Base-by-base conservation (phyloP, 2,888 invertebrate genomes). In the Carcina quercana region DNA sequence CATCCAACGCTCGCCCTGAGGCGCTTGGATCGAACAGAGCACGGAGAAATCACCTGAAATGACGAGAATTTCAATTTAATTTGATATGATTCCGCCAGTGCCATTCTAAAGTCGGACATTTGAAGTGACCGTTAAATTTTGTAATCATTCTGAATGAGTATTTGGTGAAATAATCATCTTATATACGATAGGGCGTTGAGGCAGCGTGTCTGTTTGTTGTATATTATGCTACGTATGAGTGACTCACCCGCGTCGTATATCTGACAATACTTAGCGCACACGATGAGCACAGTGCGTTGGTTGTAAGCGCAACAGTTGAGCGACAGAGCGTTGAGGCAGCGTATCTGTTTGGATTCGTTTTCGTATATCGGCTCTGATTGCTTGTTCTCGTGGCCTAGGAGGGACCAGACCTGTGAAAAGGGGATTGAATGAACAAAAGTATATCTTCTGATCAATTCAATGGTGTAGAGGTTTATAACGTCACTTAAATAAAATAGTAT, bases 231-330 rank as follows among this genome's bases (percentile, higher is more conserved):
- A n/a, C n/a, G n/a, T n/a, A n/a, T 17, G 17, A 17, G 17, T 10
- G 11, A 46, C 59, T 58, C 48, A 94, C 94, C 91, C 20, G 91
- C 91, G 55, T 91, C 91, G 47, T 91, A 91, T 42, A 93, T 92
- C 88, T 98, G 98, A 91, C 98, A 99, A 70, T 95, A 96, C 64
- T 96, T 96, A 1, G 96, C 94, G 64, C 97, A 97, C 1, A 99
- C 97, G 29, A 99, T 95, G 7, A 99, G 87, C 15, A 99, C 97
- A 0, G 98, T 98, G 29, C 98, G 88, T 60, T 98, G 97, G 75
- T 98, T 98, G 69, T 95, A 95, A 0, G 94, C 89, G 64, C 98
- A 98, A 59, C 98, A 98, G 51, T 94, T 94, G 64, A 98, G 87
- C 1, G 93, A 94, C 25, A 96, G 88, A 1, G 98, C 97, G 82